Evolutionary conservation across 2,888 invertebrate genomes (phyloP).

Genomic region (Liopterus haemorrhoidalis): DNA sequence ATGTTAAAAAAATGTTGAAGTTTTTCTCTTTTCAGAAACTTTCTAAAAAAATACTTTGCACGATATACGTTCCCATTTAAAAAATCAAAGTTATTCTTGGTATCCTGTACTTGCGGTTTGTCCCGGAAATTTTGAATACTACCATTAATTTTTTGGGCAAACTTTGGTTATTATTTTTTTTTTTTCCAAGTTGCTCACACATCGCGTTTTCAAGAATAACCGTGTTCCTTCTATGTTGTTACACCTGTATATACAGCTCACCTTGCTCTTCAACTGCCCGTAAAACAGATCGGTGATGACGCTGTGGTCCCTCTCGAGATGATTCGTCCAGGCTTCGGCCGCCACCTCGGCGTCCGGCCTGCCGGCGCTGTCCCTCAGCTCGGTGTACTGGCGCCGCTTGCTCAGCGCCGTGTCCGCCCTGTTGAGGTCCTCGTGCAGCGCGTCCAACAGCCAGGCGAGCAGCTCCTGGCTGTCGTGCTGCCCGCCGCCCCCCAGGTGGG

Average conservation of each 20-base stretch:
- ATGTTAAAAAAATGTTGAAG: too few species aligned
- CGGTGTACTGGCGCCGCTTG: slow-evolving; percentile 59
- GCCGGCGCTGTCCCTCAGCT: slow-evolving; percentile 69
- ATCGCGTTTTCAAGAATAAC: too few species aligned
- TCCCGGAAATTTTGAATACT: not conserved
- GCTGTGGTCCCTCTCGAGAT: slow-evolving; percentile 74
- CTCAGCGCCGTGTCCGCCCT: slow-evolving; percentile 62
- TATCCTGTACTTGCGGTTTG: too few species aligned
- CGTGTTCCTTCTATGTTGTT: too few species aligned
- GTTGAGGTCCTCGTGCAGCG: slow-evolving; percentile 88
- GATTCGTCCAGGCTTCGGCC: slow-evolving; percentile 77
- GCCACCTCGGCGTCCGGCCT: slow-evolving; percentile 68
- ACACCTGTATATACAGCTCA: too few species aligned
- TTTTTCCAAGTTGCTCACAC: too few species aligned
- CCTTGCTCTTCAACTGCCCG: slow-evolving; percentile 85
- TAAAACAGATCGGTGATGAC: slow-evolving; percentile 87
- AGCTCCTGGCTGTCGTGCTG: slow-evolving; percentile 93
- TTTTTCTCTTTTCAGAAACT: slow-evolving; percentile 7
- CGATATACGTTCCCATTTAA: too few species aligned
- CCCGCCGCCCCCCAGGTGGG: slow-evolving; percentile 75
- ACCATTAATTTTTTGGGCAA: too few species aligned
- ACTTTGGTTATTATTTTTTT: too few species aligned
- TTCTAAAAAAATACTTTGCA: not conserved
- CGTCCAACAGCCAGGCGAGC: slow-evolving; percentile 84
- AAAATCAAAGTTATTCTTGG: too few species aligned